Conservation (phyloP, 2,113 vertebrate genomes). For the Tiliqua scincoides region DNA sequence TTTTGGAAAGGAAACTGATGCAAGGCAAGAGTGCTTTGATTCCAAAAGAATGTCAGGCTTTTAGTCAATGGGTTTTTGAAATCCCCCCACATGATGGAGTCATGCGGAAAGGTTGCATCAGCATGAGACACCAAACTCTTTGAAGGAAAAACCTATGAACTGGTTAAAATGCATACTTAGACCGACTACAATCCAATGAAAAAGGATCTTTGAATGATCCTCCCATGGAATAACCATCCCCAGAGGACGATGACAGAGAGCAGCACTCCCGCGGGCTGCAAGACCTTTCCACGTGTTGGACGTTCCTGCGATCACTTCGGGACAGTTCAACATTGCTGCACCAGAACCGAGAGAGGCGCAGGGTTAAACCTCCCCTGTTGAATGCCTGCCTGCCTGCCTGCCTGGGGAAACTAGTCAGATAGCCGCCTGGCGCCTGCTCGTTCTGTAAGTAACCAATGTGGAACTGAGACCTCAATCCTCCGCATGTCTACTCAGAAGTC, state of each 20-base stretch:
- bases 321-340: neutral
- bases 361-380: neutral
- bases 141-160: neutral
- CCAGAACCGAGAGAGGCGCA: too few relatives aligned
- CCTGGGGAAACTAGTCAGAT: neutral
- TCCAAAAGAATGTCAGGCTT: neutral
- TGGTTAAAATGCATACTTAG: neutral
- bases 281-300: neutral
- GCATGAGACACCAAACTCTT: neutral
- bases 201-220: neutral
- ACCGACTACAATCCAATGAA: neutral
- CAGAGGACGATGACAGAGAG: neutral
- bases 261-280: too few relatives aligned
- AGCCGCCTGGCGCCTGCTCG: too few relatives aligned
- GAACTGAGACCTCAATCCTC: too few relatives aligned
- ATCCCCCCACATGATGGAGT: neutral
- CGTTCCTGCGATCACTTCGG: neutral
- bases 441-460: too few relatives aligned
- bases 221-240: neutral
- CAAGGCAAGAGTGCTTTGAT: neutral
- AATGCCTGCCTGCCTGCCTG: neutral
- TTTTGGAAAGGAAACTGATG: neutral
- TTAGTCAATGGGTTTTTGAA: neutral
- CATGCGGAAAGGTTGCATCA: neutral
- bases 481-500: too few relatives aligned